Base-by-base conservation (phyloP, 2,113 vertebrate species). In the Coracopsis vasa region DNA sequence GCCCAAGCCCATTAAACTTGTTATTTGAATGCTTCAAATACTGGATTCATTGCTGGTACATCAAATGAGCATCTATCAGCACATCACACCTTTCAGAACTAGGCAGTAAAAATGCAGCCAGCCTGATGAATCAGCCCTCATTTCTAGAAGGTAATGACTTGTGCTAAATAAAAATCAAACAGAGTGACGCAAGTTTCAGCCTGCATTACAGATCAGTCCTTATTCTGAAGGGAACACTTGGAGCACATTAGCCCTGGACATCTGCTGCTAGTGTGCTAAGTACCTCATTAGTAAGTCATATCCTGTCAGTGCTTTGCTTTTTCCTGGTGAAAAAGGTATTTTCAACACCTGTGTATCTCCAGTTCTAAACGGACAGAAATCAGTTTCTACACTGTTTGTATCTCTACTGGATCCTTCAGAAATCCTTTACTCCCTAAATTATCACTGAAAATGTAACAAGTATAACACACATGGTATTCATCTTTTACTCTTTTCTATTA, bases 401-500 rank as follows among this genome's bases (percentile, higher is more conserved):
- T 86, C 65, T 84, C 77, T 94, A 74, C 65, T 73, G 84, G 60
- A 75, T 95, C 62, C 71, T 87, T 92, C 75, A 78, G 71, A 92
- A 92, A 75, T 44, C 89, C 39, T 86, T 93, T 85, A 77, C 70
- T 80, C 54, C 70, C 78, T 88, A 69, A 78, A 67, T 11, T 44
- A 88, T 54, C 61, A 92, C 88, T 91, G 60, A 62, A 79, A 90
- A 95, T 91, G 92, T 96, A 96, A 87, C 33, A 65, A 92, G 18
- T 86, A 86, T 44, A 77, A 93, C 45, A 87, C 35, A 81, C 20
- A 82, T 25, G 53, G 56, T 91, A 79, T 77, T 89, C 81, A 93
- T 80, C 80, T 90, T 83, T 69, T 69, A 47, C 94, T 91, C 72
- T 97, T 97, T 96, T 97, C 96, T 97, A 93, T 94, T 92, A 95